Evolutionary conservation across 2,797 vertebrate genomes (phyloP).

Genomic region (Anguilla anguilla): DNA sequence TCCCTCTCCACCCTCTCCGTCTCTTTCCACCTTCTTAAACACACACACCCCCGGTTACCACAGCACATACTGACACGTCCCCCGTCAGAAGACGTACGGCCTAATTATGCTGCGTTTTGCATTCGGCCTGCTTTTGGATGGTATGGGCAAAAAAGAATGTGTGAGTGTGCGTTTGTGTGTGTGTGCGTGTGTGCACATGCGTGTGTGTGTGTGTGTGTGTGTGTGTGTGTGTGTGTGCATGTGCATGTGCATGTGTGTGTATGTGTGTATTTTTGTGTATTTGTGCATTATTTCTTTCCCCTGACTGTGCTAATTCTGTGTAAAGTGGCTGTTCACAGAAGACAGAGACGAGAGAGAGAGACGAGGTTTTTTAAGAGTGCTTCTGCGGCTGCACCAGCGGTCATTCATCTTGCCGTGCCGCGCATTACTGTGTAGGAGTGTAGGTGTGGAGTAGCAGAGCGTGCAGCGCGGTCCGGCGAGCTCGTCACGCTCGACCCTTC

Average conservation of each 20-base stretch:
- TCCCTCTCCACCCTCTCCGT: slow-evolving; percentile 32
- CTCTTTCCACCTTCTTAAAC: slow-evolving; percentile 31
- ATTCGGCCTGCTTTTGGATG: slow-evolving; percentile 58
- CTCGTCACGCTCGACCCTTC: not conserved
- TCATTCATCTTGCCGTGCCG: not conserved
- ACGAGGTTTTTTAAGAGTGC: not conserved
- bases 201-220: not conserved
- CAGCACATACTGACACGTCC: slow-evolving; percentile 60
- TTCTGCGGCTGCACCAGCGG: not conserved
- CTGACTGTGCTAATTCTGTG: not conserved
- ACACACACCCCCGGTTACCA: slow-evolving; percentile 45
- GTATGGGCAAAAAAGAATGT: slow-evolving; percentile 59
- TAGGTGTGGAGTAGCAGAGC: not conserved
- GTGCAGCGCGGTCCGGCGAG: not conserved
- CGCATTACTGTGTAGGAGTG: not conserved
- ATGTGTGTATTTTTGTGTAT: not conserved
- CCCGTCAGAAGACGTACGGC: slow-evolving; percentile 62
- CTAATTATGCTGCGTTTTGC: slow-evolving; percentile 69
- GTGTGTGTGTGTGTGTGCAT: not conserved
- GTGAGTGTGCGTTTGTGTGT: not conserved
- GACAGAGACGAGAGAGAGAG: slow-evolving; percentile 42
- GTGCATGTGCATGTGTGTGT: not conserved
- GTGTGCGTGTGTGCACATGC: not conserved
- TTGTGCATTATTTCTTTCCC: not conserved
- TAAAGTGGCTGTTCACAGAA: not conserved